These are phyloP conservation scores for Nebria brevicollis DNA, from an alignment of 2,888 invertebrate genomes.

Conservation along the genomic window DNA sequence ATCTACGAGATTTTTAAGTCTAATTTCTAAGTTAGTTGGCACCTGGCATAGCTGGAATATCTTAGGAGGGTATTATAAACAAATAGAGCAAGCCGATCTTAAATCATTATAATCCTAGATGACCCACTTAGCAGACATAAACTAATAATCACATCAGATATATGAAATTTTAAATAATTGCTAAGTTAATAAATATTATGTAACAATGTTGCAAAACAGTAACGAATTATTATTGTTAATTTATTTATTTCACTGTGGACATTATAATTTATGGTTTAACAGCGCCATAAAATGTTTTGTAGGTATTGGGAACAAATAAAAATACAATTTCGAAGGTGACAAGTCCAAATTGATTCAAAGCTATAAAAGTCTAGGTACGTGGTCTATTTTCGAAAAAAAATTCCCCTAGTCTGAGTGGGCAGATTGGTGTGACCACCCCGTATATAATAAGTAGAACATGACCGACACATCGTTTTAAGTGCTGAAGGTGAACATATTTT, in stretches of 20 bases:
- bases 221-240: not conserved
- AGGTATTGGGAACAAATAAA: not conserved
- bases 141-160: not conserved
- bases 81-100: not conserved
- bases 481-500: not conserved
- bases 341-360: not conserved
- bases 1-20: not conserved
- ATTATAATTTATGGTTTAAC: too few relatives aligned
- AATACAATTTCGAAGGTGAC: not conserved
- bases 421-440: not conserved
- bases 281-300: too few relatives aligned
- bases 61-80: not conserved
- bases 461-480: not conserved
- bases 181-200: not conserved
- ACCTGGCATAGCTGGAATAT: not conserved
- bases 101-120: slow-evolving; percentile 1
- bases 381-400: not conserved
- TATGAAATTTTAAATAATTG: not conserved
- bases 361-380: not conserved
- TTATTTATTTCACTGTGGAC: not conserved
- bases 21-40: not conserved
- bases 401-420: not conserved
- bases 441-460: not conserved
- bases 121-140: not conserved
- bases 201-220: not conserved